These are phyloP conservation scores for Spermophilus dauricus DNA, from an alignment of 2,113 vertebrate species.

Conservation along the genomic window DNA sequence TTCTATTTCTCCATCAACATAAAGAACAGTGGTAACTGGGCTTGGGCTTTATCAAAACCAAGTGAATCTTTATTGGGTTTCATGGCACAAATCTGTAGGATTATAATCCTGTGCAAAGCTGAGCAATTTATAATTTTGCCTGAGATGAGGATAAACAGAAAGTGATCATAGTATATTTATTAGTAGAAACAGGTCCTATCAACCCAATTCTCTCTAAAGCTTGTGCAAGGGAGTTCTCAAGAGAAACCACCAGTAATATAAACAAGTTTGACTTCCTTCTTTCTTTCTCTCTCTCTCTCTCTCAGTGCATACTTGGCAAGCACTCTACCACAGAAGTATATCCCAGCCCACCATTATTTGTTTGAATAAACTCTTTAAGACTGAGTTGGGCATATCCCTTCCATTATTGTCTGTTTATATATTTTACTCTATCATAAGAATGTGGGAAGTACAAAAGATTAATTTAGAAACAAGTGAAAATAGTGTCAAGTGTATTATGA, in stretches of 20 bases:
- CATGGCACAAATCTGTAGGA: background rate
- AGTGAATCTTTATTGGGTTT: background rate
- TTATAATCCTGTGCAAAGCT: background rate
- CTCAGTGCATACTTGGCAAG: background rate
- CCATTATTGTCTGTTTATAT: background rate
- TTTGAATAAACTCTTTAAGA: background rate
- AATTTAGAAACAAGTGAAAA: background rate
- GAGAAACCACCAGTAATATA: background rate
- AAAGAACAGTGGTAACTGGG: background rate
- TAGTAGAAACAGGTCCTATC: background rate
- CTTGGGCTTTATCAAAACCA: background rate
- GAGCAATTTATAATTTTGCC: background rate
- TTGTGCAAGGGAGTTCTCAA: background rate
- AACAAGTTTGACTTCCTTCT: background rate
- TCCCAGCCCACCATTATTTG: background rate
- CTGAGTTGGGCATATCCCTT: slow-evolving; percentile 20
- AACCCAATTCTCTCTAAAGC: background rate
- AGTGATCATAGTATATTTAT: background rate
- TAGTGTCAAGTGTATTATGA: background rate
- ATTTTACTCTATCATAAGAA: background rate
- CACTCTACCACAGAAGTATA: background rate
- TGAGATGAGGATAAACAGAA: background rate
- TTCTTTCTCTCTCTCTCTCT: no score
- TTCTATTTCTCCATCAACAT: background rate
- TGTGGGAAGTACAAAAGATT: background rate